A percentile compares a stretch with the other conserved stretches of the same genome.
phyloP scores from a whole-genome alignment of 2,113 vertebrate species.

The Trogon melanurus region DNA sequence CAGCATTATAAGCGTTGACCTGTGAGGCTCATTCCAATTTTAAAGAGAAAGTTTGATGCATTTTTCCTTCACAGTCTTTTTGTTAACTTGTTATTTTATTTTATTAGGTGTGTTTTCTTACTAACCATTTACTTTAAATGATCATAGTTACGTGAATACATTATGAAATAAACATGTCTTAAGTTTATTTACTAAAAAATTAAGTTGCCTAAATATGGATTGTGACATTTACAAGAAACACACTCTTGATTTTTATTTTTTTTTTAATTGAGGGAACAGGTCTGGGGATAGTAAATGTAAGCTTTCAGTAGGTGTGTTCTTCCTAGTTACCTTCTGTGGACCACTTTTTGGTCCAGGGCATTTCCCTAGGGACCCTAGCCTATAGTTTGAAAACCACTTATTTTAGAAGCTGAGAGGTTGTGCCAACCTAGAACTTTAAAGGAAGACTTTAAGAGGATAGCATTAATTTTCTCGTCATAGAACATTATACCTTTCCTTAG shows the following conservation, averaged over 20 bases:
- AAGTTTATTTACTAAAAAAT: background rate
- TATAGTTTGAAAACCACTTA: background rate
- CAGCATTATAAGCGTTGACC: background rate
- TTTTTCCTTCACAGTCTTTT: background rate
- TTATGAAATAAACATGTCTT: background rate
- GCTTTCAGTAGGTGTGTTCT: background rate
- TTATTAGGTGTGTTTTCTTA: background rate
- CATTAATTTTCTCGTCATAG: background rate
- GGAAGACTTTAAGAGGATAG: background rate
- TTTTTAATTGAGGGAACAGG: background rate
- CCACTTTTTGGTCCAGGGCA: background rate
- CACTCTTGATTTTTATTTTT: background rate
- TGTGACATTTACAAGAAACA: background rate
- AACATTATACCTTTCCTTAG: background rate
- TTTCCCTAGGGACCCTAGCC: background rate
- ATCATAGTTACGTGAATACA: background rate
- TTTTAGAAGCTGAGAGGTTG: background rate
- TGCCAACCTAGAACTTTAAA: background rate
- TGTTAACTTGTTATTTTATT: background rate
- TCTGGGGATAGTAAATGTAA: background rate
- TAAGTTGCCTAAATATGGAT: background rate
- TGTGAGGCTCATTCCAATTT: background rate
- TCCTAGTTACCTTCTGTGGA: background rate
- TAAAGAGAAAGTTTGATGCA: background rate
- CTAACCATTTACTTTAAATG: background rate